Base-by-base conservation (phyloP, 2,888 invertebrate genomes). In the Plebejus argus region DNA sequence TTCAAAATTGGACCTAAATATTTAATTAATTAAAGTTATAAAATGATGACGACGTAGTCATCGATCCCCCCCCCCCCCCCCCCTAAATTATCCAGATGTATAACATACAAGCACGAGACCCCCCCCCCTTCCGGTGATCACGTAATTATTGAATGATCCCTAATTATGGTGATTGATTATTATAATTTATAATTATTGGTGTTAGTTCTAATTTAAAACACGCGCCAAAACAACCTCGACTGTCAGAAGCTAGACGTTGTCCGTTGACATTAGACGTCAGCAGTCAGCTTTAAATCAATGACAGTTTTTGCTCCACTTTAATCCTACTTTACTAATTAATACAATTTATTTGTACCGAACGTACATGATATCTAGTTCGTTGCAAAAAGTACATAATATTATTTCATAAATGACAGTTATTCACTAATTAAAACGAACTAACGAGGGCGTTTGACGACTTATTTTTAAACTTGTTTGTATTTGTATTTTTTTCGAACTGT, bases 391-490 rank as follows among this genome's bases (percentile, higher is more conserved):
- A 70, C 77, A 75, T 79, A 77, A 78, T 79, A 70, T 79, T 79
- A 80, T 81, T 75, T 79, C 79, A 81, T 81, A 82, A 80, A 82
- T 79, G 77, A 76, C 78, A 82, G 81, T 78, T 82, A 83, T 82
- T 80, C 79, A 79, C 80, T 83, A 82, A 83, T 82, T 82, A 82
- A 79, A 79, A 49, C 77, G 61, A 70, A 76, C 75, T 81, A 80
- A 82, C 80, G 80, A 81, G 79, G 77, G 61, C 77, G 66, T 76
- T 78, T 76, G 78, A 76, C 77, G 79, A 77, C 79, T 77, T 76
- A 66, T 72, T 80, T 76, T 77, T 78, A 77, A 79, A 79, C 81
- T 78, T 81, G 80, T 81, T 79, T 76, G 71, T 61, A 35, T 79
- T 77, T 77, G 53, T 78, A 74, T 77, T 78, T 77, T 28, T 28